phyloP scores from a whole-genome alignment of 2,113 vertebrate species.

The Gnathonemus echidnorhynchus region DNA sequence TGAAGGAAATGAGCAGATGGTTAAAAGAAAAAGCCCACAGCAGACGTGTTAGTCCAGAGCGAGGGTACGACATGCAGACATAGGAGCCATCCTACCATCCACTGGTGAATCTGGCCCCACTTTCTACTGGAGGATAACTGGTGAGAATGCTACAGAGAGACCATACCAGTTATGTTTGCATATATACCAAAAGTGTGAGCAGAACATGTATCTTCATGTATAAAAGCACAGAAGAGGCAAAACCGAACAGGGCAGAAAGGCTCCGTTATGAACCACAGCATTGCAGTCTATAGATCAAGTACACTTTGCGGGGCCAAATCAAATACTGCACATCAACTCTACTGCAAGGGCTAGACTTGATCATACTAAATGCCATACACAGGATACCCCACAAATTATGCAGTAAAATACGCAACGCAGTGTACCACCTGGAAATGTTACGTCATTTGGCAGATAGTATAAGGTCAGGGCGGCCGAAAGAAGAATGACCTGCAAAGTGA shows the following conservation, averaged over 20 bases:
- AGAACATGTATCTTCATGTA: not conserved
- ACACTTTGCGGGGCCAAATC: not conserved
- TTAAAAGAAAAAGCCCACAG: not conserved
- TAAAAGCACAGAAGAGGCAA: not conserved
- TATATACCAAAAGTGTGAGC: not conserved
- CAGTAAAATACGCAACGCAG: not conserved
- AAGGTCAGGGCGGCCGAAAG: not conserved
- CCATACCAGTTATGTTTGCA: constrained; percentile 29
- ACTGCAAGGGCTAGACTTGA: not conserved
- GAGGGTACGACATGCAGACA: not conserved
- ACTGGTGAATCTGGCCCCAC: constrained; percentile 95
- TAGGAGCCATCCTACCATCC: constrained; percentile 79
- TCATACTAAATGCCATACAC: not conserved
- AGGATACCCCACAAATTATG: not conserved
- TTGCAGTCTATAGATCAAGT: not conserved
- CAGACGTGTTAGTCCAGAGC: not conserved
- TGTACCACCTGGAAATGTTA: not conserved
- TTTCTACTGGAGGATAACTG: constrained; percentile 74
- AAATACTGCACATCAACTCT: not conserved
- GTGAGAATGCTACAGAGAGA: constrained; percentile 69
- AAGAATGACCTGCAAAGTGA: not conserved
- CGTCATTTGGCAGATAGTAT: not conserved
- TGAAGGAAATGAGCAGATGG: not conserved
- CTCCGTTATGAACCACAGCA: not conserved
- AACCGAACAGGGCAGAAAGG: no score